Evolutionary conservation across 23 tunicate genomes (phyloP).

Genomic region (Trididemnum miniatum): DNA sequence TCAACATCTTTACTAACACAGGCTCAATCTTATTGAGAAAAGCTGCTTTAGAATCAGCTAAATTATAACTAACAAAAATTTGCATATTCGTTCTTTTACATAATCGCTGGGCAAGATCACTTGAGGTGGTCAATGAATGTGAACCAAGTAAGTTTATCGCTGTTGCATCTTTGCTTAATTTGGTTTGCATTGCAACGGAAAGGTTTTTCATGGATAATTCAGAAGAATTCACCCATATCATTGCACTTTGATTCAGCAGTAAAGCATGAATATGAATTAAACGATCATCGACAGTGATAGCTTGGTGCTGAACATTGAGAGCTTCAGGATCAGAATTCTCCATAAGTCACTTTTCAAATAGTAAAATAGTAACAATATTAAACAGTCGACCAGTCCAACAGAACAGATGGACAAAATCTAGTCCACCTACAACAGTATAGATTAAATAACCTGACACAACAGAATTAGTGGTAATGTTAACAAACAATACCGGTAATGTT

Average conservation of each 20-base stretch:
- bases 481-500: too few relatives aligned
- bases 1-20: background rate
- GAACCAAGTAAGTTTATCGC: conserved; percentile 27
- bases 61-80: conserved; percentile 41
- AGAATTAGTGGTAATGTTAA: too few relatives aligned
- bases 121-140: conserved; percentile 2
- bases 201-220: conserved; percentile 30
- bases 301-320: too few relatives aligned
- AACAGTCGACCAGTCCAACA: too few relatives aligned
- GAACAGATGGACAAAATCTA: too few relatives aligned
- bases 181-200: conserved; percentile 43
- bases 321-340: too few relatives aligned
- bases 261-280: conserved; percentile 31
- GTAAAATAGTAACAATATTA: too few relatives aligned
- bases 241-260: conserved; percentile 16
- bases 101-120: conserved; percentile 26
- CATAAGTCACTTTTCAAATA: too few relatives aligned
- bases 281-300: conserved; percentile 4
- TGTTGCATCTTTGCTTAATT: conserved; percentile 11
- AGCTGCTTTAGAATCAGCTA: conserved; percentile 23
- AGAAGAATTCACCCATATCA: conserved; percentile 41
- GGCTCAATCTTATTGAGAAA: conserved; percentile 18
- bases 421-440: too few relatives aligned
- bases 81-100: conserved; percentile 41
- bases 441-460: too few relatives aligned